Percentiles rank a stretch among this genome's conserved stretches.
phyloP scores from a whole-genome alignment of 2,888 invertebrate genomes.

The Amphipyra tragopoginis region DNA sequence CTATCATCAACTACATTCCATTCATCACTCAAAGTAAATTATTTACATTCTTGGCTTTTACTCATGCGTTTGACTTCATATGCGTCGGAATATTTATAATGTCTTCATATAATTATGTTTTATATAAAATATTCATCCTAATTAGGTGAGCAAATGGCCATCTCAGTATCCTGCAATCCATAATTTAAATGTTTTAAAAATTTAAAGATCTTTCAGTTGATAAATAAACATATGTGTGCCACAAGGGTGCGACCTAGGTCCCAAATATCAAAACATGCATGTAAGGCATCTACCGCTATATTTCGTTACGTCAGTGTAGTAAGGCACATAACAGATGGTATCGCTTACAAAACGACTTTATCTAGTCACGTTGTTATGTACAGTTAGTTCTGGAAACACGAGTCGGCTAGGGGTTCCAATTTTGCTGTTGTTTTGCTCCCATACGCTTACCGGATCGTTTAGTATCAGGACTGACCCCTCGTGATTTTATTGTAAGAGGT shows the following conservation, averaged over 20 bases:
- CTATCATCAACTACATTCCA: slow-evolving; percentile 38
- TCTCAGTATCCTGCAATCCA: slow-evolving; percentile 4
- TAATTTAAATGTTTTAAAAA: neutral
- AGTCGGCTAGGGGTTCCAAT: slow-evolving; percentile 65
- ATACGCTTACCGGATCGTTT: slow-evolving; percentile 47
- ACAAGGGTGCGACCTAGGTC: slow-evolving; percentile 56
- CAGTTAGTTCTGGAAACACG: slow-evolving; percentile 73
- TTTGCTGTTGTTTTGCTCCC: slow-evolving; percentile 62
- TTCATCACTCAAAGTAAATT: slow-evolving; percentile 27
- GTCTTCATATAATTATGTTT: slow-evolving; percentile 13
- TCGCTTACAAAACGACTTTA: slow-evolving; percentile 72
- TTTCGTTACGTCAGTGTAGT: slow-evolving; percentile 63
- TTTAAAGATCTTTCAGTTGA: neutral
- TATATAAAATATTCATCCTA: slow-evolving; percentile 1
- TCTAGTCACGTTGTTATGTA: slow-evolving; percentile 74
- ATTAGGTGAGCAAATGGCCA: neutral
- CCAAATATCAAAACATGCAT: slow-evolving; percentile 50
- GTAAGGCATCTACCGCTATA: slow-evolving; percentile 50
- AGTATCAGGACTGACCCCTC: slow-evolving; percentile 15
- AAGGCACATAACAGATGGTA: slow-evolving; percentile 71
- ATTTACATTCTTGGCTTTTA: slow-evolving; percentile 41
- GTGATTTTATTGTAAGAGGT: neutral
- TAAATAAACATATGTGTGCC: slow-evolving; percentile 25
- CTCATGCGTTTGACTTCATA: slow-evolving; percentile 42
- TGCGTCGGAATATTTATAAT: slow-evolving; percentile 22